Percentiles rank a stretch among this genome's conserved stretches.
Evolutionary conservation across 2,797 vertebrate genomes (phyloP).

Genomic region (Hybognathus amarus): DNA sequence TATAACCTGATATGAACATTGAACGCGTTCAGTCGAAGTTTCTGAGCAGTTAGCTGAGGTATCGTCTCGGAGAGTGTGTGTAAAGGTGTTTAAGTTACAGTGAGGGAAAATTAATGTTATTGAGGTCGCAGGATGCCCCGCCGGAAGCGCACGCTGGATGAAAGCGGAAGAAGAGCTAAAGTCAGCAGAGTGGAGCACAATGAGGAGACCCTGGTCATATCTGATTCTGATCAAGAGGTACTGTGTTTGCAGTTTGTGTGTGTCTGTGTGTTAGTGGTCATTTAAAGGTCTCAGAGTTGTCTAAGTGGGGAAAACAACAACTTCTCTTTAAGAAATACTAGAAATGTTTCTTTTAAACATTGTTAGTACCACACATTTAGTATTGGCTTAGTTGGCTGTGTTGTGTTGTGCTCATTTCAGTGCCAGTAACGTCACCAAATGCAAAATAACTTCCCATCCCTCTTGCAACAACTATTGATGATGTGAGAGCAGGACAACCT

Average conservation of each 20-base stretch:
- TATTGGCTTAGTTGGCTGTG: too few relatives aligned
- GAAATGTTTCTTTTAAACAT: background rate
- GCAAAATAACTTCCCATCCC: background rate
- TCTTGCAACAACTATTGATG: background rate
- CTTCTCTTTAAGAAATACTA: background rate
- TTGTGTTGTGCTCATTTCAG: background rate
- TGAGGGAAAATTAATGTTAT: slow-evolving; percentile 12
- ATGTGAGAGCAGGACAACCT: background rate
- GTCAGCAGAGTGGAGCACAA: slow-evolving; percentile 35
- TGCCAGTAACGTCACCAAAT: background rate
- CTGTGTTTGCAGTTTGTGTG: background rate
- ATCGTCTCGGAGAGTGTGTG: background rate
- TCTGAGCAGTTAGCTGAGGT: background rate
- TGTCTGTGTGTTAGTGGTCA: background rate
- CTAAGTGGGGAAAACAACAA: background rate
- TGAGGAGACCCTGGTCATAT: slow-evolving; percentile 49
- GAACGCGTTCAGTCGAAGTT: background rate
- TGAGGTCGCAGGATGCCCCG: slow-evolving; percentile 66
- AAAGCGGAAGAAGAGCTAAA: slow-evolving; percentile 55
- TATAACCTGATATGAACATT: background rate
- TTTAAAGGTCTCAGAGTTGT: background rate
- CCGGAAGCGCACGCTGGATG: slow-evolving; percentile 62
- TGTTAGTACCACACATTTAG: background rate
- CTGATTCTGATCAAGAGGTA: slow-evolving; percentile 62
- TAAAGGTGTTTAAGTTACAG: background rate